Evolutionary conservation across 2,797 vertebrate species (phyloP), one percentile per base, ranked within the genome.

Genomic region (Centropyge bicolor): DNA sequence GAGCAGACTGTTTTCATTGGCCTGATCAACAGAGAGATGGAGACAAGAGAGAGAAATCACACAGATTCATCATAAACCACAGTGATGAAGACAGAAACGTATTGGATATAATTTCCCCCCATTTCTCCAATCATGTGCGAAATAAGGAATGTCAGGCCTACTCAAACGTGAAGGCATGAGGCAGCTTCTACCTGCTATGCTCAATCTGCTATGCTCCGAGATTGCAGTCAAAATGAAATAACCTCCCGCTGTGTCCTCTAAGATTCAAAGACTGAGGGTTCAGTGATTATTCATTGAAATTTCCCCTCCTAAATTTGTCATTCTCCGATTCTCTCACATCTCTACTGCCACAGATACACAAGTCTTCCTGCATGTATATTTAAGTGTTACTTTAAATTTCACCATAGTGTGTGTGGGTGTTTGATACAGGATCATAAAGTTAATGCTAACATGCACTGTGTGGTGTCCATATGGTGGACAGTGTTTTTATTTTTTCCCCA

Each of bases 1-100:
- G 89, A 99, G 96, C 84, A 99, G 94, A 90, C 98, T 99, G 96
- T 99, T 99, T 93, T 99, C 98, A 1, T 99, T 99, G 90, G 98
- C 98, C 98, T 99, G 92, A 59, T 81, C 20, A 64, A 86, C 59
- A 75, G 48, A 70, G 67, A 84, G 63, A 82, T 59, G 78, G 48
- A 83, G 41, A 89, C 36, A 60, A 75, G 45, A 84, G 49, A 70
- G 40, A 86, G 54, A 86, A 84, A 86, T 76, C 63, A 85, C 70
- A 87, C 51, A 68, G 61, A 91, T 80, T 91, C 73, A 86, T 90
- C 78, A 87, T 45, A 82, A 68, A 80, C 24, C 63, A 24, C 36
- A 72, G 56, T 74, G 87, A 91, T 90, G 79, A 87, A 87, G 84
- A 90, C 83, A 81, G 79, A 88, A 81, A 88, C 54, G 40, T 55